A percentile compares a stretch with the other conserved stretches of the same genome.
Evolutionary conservation across 2,797 vertebrate species (phyloP).

Genomic region (Ceryle rudis): DNA sequence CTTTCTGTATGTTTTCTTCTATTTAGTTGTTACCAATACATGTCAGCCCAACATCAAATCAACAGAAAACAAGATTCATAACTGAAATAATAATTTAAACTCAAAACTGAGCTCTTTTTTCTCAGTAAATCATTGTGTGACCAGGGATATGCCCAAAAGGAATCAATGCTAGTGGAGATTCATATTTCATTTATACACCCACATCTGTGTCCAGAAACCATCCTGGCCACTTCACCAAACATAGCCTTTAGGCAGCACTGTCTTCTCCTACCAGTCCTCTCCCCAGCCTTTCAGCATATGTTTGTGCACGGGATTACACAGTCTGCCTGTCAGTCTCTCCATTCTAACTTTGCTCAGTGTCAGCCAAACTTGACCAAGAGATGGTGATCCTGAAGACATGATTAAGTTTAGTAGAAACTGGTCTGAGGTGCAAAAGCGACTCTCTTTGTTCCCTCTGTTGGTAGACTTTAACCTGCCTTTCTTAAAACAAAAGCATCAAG

Average conservation of each 20-base stretch:
- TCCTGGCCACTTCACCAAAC: background rate
- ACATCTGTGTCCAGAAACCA: background rate
- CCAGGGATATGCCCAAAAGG: background rate
- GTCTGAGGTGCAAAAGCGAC: fast-evolving
- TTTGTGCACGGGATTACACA: background rate
- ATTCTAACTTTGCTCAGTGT: background rate
- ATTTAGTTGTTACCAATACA: background rate
- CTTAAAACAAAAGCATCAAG: background rate
- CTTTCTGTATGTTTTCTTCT: background rate
- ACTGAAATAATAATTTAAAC: background rate
- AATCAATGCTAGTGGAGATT: background rate
- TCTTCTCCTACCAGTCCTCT: background rate
- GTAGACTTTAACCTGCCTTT: background rate
- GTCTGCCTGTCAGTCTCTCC: background rate
- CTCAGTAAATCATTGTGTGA: background rate
- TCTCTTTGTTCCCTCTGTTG: background rate
- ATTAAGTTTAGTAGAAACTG: background rate
- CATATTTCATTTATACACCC: background rate
- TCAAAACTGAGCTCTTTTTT: background rate
- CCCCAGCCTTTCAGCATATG: background rate
- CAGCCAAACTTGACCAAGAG: background rate
- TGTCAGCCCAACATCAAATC: background rate
- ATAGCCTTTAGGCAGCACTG: background rate
- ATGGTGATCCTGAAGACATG: background rate
- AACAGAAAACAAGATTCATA: background rate